Percentiles rank a stretch among this genome's conserved stretches.
These are phyloP conservation scores for Pheucticus melanocephalus DNA, from an alignment of 2,113 vertebrate genomes.

Conservation along the genomic window DNA sequence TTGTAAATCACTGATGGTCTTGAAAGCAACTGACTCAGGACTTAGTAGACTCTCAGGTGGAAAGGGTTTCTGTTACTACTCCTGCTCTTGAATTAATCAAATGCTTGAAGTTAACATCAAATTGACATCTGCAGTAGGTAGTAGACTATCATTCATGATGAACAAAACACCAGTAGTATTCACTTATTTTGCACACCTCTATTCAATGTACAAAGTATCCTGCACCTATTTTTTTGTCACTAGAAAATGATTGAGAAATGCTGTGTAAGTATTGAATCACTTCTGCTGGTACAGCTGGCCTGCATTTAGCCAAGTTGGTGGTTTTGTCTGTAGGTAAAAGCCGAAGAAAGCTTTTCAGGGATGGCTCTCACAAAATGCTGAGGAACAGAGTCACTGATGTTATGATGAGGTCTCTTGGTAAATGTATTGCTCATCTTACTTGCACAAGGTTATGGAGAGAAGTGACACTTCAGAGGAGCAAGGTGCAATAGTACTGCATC, in stretches of 20 bases:
- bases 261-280: neutral
- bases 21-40: neutral
- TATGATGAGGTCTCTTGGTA: neutral
- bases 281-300: neutral
- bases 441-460: neutral
- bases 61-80: neutral
- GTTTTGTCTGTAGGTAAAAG: neutral
- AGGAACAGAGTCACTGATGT: neutral
- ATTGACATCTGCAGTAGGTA: neutral
- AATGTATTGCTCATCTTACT: neutral
- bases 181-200: neutral
- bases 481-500: neutral
- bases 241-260: neutral
- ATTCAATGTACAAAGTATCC: neutral
- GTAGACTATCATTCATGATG: neutral
- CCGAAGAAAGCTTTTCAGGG: neutral
- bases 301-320: neutral
- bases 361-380: neutral
- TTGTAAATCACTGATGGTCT: neutral
- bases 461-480: neutral
- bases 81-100: neutral
- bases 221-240: neutral
- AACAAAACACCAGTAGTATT: neutral
- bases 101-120: neutral
- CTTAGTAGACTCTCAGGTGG: neutral